Percentiles rank a stretch among this genome's conserved stretches.
Conservation (phyloP, 92 coral and sea anemone genomes). For the Blastomussa wellsi region DNA sequence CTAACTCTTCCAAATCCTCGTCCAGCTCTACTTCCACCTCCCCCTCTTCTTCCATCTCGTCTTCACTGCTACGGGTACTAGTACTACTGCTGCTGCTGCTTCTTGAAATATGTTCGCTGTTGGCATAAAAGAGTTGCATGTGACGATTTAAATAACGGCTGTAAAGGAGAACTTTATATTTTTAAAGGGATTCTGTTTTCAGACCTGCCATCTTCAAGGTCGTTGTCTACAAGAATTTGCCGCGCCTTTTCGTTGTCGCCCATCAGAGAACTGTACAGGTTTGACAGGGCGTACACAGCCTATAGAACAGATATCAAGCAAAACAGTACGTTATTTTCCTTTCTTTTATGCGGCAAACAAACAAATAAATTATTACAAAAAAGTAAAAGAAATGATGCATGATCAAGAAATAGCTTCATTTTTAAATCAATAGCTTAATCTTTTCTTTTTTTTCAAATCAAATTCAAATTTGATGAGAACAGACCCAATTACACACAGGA, state of each 20-base stretch:
- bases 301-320: background rate
- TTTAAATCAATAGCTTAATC: too few species aligned
- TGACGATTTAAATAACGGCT: too few species aligned
- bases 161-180: background rate
- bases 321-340: too few species aligned
- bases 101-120: background rate
- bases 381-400: too few species aligned
- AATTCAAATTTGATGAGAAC: background rate
- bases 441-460: too few species aligned
- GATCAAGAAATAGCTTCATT: too few species aligned
- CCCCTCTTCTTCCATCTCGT: background rate
- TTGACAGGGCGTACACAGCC: constrained; percentile 21
- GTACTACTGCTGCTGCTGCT: background rate
- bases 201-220: constrained; percentile 4
- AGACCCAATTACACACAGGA: too few species aligned
- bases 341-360: too few species aligned
- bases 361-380: too few species aligned
- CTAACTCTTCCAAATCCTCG: too few species aligned
- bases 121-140: too few species aligned
- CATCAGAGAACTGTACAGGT: constrained; percentile 15
- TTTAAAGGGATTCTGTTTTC: background rate
- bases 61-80: background rate
- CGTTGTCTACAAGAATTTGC: constrained; percentile 9
- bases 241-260: constrained; percentile 36
- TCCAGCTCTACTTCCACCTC: background rate